Percentiles rank a stretch among this genome's conserved stretches.
Evolutionary conservation across 37 sponge, comb jelly and placozoan genomes (phyloP).

Genomic region (Beroe forskalii): DNA sequence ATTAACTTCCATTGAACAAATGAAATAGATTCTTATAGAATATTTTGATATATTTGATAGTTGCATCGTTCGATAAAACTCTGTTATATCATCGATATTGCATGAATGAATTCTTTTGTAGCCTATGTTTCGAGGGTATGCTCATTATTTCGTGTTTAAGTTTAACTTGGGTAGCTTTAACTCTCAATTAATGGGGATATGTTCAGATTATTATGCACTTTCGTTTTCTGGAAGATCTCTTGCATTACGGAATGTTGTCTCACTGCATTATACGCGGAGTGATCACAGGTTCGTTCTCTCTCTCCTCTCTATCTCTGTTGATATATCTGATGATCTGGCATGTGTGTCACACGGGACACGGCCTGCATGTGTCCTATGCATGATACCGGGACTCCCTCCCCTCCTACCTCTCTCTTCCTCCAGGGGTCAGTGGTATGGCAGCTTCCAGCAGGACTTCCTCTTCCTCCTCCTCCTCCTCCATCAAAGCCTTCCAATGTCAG

Average conservation of each 20-base stretch:
- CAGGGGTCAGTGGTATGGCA: neutral
- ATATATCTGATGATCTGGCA: neutral
- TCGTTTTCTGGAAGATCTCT: neutral
- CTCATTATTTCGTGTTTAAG: neutral
- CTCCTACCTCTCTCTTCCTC: neutral
- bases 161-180: neutral
- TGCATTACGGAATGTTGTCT: no score
- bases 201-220: neutral
- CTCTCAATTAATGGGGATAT: no score
- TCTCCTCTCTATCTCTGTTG: neutral
- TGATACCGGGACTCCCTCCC: neutral
- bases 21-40: no score
- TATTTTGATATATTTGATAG: no score
- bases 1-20: no score
- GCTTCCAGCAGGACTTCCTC: neutral
- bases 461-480: neutral
- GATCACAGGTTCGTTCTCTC: neutral
- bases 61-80: no score
- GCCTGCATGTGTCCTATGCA: neutral
- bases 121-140: neutral
- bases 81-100: no score
- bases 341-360: neutral
- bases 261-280: no score
- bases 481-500: constrained; percentile 62
- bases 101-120: no score